A percentile compares a stretch with the other conserved stretches of the same genome.
phyloP scores from a whole-genome alignment of 2,797 vertebrate genomes.

The Zalophus californianus region DNA sequence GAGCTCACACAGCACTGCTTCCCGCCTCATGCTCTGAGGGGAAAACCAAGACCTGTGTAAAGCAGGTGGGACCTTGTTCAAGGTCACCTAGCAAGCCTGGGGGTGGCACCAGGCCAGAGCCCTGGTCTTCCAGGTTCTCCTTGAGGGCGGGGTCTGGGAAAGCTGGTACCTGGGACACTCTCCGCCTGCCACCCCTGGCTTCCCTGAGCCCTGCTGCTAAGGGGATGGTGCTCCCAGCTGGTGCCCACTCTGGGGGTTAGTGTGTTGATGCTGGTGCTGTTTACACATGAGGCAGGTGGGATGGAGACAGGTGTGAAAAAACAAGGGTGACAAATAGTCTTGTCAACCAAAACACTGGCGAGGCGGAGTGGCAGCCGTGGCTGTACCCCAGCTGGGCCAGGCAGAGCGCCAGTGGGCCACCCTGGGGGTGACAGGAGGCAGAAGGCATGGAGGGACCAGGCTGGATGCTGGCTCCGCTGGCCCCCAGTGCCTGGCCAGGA shows the following conservation, averaged over 20 bases:
- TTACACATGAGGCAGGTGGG: slow-evolving; percentile 53
- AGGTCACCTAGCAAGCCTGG: neutral
- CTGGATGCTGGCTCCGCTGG: neutral
- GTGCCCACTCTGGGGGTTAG: slow-evolving; percentile 12
- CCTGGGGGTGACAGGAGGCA: neutral
- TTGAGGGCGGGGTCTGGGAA: neutral
- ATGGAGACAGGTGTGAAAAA: slow-evolving; percentile 67
- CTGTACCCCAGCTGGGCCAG: slow-evolving; percentile 4
- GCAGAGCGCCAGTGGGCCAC: neutral
- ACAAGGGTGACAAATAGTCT: slow-evolving; percentile 64
- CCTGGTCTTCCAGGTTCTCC: neutral
- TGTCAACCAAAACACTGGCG: neutral
- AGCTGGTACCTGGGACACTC: neutral
- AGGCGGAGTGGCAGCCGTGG: neutral
- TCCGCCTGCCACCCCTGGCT: neutral
- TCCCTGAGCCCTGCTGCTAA: neutral
- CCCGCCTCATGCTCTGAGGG: neutral
- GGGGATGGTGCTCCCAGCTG: neutral
- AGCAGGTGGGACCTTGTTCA: neutral
- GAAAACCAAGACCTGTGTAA: neutral
- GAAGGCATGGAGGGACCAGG: neutral
- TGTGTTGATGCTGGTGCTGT: neutral
- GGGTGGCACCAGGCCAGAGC: neutral
- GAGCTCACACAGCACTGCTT: neutral
- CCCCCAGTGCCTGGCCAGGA: neutral